Conservation (phyloP, 1,140 invertebrate species). For the Latrodectus geometricus region DNA sequence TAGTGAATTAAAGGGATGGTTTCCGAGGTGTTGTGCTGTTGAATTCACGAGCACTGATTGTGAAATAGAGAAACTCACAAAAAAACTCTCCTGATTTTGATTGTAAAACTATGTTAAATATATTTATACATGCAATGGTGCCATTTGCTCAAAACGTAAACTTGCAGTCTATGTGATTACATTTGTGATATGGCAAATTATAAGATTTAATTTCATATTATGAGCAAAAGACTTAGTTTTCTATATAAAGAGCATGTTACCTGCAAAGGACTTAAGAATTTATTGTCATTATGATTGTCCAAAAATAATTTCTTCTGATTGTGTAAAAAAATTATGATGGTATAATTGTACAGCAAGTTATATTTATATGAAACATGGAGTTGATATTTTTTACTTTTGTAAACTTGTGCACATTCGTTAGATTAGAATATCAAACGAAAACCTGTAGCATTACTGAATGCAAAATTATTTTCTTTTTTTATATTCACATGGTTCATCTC, state of each 20-base stretch:
- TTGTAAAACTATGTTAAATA: neutral
- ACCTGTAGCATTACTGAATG: too few relatives aligned
- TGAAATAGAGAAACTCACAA: constrained; percentile 35
- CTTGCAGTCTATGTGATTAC: neutral
- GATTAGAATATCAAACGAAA: too few relatives aligned
- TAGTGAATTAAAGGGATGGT: constrained; percentile 78
- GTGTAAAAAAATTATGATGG: too few relatives aligned
- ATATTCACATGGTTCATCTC: too few relatives aligned
- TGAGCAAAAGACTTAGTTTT: too few relatives aligned
- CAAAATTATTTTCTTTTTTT: too few relatives aligned
- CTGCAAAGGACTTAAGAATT: neutral
- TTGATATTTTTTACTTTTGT: too few relatives aligned
- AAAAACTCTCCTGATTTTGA: constrained; percentile 41
- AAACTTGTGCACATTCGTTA: too few relatives aligned
- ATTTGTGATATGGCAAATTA: neutral
- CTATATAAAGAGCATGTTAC: neutral
- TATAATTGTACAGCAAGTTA: too few relatives aligned
- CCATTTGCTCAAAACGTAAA: constrained; percentile 9
- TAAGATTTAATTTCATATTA: too few relatives aligned
- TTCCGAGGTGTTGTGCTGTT: constrained; percentile 80
- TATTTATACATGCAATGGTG: neutral
- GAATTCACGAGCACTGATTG: constrained; percentile 68
- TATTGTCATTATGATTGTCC: neutral
- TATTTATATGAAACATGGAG: too few relatives aligned
- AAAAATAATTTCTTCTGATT: too few relatives aligned